Evolutionary conservation across 2,113 vertebrate genomes (phyloP).

Genomic region (Percina caprodes): DNA sequence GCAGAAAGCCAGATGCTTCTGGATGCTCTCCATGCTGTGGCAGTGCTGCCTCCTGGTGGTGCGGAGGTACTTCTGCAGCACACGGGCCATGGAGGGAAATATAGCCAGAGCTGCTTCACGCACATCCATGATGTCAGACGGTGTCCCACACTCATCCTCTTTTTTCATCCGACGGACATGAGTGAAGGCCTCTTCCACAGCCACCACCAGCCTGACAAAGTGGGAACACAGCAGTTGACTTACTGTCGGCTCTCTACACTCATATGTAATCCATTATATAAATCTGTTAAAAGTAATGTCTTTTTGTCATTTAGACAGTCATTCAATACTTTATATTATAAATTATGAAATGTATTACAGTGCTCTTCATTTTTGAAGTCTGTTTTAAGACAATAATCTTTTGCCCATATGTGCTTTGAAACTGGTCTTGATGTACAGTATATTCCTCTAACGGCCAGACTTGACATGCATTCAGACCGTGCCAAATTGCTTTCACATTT

Average conservation of each 20-base stretch:
- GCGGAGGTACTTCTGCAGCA: constrained; percentile 96
- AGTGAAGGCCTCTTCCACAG: constrained; percentile 96
- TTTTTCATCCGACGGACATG: constrained; percentile 93
- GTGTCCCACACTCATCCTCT: constrained; percentile 91
- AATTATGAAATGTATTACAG: too few species aligned
- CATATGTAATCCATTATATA: neutral
- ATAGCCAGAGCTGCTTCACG: constrained; percentile 95
- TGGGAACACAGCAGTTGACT: neutral
- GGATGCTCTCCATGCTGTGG: constrained; percentile 99
- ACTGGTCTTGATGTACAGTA: too few species aligned
- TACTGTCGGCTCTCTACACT: neutral
- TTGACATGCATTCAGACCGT: neutral
- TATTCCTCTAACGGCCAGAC: too few species aligned
- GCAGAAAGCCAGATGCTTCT: constrained; percentile 96
- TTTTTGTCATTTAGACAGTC: neutral
- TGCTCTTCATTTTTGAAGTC: neutral
- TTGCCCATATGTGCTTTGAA: too few species aligned
- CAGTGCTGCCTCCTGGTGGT: constrained; percentile 96
- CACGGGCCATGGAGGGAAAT: constrained; percentile 96
- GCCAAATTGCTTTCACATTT: neutral
- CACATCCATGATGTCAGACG: constrained; percentile 95
- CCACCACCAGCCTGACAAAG: constrained; percentile 90
- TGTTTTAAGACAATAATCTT: too few species aligned
- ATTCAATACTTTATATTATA: neutral
- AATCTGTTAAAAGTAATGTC: too few species aligned